Evolutionary conservation across 1,140 invertebrate species (phyloP).

Genomic region (Drosophila simulans): DNA sequence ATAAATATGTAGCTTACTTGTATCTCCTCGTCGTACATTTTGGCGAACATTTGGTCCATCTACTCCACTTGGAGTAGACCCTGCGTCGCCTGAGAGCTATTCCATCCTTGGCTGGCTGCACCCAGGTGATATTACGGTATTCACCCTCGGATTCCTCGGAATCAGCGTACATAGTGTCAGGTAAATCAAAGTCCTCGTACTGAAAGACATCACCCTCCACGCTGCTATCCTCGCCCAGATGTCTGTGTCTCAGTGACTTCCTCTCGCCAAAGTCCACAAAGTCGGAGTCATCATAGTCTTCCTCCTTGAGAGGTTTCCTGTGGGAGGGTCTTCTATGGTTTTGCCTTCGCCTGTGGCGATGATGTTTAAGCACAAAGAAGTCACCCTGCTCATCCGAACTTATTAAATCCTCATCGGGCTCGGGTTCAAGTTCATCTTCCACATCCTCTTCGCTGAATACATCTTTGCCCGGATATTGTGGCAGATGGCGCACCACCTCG

Average conservation of each 20-base stretch:
- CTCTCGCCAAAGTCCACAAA: conserved; percentile 60
- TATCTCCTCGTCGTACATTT: conserved; percentile 85
- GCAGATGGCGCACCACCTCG: conserved; percentile 36
- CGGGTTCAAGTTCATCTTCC: conserved; percentile 21
- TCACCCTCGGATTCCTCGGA: conserved; percentile 59
- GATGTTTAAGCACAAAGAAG: conserved; percentile 61
- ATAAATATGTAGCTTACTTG: conserved; percentile 59
- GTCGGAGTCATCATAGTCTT: conserved; percentile 55
- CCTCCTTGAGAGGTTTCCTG: conserved; percentile 16
- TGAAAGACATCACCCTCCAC: conserved; percentile 75
- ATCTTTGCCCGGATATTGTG: conserved; percentile 28
- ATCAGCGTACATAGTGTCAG: conserved; percentile 37
- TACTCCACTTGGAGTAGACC: conserved; percentile 84
- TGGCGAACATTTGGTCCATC: conserved; percentile 84
- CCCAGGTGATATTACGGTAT: conserved; percentile 37
- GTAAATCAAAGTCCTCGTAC: conserved; percentile 76
- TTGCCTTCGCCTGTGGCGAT: conserved; percentile 36
- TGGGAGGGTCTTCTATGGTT: conserved; percentile 19
- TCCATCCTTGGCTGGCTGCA: conserved; percentile 52
- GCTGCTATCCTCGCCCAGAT: conserved; percentile 25
- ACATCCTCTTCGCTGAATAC: conserved; percentile 36
- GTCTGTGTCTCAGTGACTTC: conserved; percentile 23
- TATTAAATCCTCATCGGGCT: conserved; percentile 21
- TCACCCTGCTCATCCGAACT: conserved; percentile 49
- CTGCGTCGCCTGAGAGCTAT: conserved; percentile 53